Evolutionary conservation across 2,113 vertebrate species (phyloP).

Genomic region (Abramis brama): DNA sequence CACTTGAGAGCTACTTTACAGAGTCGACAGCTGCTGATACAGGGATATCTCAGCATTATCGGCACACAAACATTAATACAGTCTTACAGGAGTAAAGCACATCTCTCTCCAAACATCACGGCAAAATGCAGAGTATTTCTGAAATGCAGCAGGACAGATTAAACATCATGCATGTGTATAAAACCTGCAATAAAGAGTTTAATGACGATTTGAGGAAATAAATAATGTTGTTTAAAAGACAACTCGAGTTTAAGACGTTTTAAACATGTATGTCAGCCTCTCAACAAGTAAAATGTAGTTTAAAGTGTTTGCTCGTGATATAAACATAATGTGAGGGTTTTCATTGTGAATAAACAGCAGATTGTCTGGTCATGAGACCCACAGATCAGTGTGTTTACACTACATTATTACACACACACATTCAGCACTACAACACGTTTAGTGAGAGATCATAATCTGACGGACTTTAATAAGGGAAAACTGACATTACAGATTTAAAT

Average conservation of each 20-base stretch:
- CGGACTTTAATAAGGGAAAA: neutral
- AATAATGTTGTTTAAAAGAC: neutral
- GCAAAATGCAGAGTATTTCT: too few relatives aligned
- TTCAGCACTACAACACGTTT: neutral
- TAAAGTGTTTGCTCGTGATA: neutral
- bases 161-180: neutral
- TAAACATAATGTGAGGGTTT: neutral
- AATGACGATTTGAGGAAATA: neutral
- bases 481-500: neutral
- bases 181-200: neutral
- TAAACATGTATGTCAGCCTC: neutral
- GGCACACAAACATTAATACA: neutral
- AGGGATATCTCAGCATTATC: neutral
- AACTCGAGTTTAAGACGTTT: neutral
- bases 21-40: neutral
- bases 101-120: neutral
- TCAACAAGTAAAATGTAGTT: neutral
- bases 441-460: neutral
- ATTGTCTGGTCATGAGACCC: neutral
- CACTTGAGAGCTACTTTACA: neutral
- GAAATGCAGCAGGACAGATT: neutral
- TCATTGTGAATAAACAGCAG: too few relatives aligned
- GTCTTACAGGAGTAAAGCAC: neutral
- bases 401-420: neutral
- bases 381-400: conserved; percentile 13